Percentiles rank a stretch among this genome's conserved stretches.
phyloP scores from a whole-genome alignment of 2,113 vertebrate genomes.

The Daphoenositta chrysoptera region DNA sequence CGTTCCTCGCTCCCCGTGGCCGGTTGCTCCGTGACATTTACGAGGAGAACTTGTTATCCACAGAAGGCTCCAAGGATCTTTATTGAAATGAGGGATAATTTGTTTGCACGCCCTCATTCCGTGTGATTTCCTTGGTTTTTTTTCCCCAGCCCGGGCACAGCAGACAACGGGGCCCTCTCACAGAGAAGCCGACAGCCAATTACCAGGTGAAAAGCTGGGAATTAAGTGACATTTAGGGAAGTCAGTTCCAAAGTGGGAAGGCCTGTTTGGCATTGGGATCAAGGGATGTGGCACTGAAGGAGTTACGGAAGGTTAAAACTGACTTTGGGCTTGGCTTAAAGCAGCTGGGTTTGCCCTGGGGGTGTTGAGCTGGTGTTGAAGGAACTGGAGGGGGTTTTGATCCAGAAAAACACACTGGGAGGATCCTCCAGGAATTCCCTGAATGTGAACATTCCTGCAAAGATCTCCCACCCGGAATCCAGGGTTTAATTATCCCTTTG shows the following conservation, averaged over 20 bases:
- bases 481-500: not conserved
- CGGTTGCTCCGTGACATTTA: constrained; percentile 50
- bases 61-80: not conserved
- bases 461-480: not conserved
- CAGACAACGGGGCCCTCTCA: not conserved
- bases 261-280: not conserved
- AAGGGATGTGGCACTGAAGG: rapidly evolving
- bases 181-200: not conserved
- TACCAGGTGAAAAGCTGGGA: constrained; percentile 41
- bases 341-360: not conserved
- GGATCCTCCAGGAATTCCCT: not conserved
- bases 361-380: not conserved
- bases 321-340: not conserved
- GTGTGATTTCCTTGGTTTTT: not conserved
- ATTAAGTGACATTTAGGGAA: constrained; percentile 41
- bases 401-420: not conserved
- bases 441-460: no score
- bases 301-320: not conserved
- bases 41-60: not conserved
- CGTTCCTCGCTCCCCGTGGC: not conserved
- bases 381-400: not conserved
- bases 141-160: not conserved
- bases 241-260: not conserved
- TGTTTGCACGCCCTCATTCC: constrained; percentile 16
- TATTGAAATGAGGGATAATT: constrained; percentile 38